Evolutionary conservation across 2,888 invertebrate genomes (phyloP).

Genomic region (Leptopilina drosophilae): DNA sequence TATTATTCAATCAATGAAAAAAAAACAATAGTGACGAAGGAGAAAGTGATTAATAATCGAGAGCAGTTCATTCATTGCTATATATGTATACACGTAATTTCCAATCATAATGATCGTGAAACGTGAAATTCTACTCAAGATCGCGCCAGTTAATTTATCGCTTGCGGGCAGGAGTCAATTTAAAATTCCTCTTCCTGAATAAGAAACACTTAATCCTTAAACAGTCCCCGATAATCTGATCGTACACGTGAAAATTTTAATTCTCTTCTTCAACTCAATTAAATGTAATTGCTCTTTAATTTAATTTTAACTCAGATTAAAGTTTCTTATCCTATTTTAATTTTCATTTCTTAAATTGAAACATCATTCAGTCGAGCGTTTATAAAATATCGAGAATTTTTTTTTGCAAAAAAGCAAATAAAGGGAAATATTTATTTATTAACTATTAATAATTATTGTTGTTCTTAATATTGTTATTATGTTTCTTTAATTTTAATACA

Average conservation of each 20-base stretch:
- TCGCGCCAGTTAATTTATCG: slow-evolving; percentile 23
- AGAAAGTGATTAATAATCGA: slow-evolving; percentile 29
- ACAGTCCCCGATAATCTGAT: slow-evolving; percentile 13
- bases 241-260: slow-evolving; percentile 30
- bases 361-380: not conserved
- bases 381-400: not conserved
- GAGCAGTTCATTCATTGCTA: slow-evolving; percentile 18
- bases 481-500: no score
- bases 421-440: no score
- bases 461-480: no score
- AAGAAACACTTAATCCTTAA: slow-evolving; percentile 37
- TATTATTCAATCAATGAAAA: not conserved
- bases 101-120: slow-evolving; percentile 27
- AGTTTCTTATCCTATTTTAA: not conserved
- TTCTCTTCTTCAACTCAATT: slow-evolving; percentile 5
- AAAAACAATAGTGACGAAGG: not conserved
- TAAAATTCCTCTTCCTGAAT: slow-evolving; percentile 40
- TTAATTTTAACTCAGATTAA: slow-evolving; percentile 14
- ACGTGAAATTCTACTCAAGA: slow-evolving; percentile 30
- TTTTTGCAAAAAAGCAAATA: not conserved
- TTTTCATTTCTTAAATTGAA: slow-evolving; percentile 8
- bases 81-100: not conserved
- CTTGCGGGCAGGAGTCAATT: slow-evolving; percentile 23
- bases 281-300: slow-evolving; percentile 23
- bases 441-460: no score